Percentiles rank a stretch among this genome's conserved stretches.
These are phyloP conservation scores for Anastrepha obliqua DNA, from an alignment of 1,140 invertebrate species.

Conservation along the genomic window DNA sequence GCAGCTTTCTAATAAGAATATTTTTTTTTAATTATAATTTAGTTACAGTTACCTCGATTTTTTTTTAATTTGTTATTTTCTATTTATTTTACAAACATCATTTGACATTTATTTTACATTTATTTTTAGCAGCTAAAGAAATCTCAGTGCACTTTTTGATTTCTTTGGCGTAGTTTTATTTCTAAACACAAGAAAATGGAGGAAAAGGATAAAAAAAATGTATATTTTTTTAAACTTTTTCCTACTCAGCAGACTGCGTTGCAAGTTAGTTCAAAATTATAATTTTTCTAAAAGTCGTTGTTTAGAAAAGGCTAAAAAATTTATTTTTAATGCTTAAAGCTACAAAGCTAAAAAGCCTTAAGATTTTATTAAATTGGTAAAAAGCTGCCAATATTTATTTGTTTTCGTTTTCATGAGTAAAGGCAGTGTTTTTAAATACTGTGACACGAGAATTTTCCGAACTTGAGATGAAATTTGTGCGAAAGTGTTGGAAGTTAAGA, in stretches of 20 bases:
- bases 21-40: not conserved
- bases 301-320: not conserved
- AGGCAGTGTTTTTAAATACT: constrained; percentile 27
- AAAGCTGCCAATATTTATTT: not conserved
- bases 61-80: not conserved
- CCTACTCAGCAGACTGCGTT: not conserved
- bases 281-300: not conserved
- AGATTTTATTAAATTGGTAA: not conserved
- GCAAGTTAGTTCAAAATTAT: not conserved
- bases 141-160: constrained; percentile 48
- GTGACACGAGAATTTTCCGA: no score
- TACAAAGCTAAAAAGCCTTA: not conserved
- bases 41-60: not conserved
- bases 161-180: constrained; percentile 33
- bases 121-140: constrained; percentile 29
- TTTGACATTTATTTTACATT: not conserved
- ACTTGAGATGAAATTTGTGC: no score
- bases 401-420: not conserved
- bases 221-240: no score
- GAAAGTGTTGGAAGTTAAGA: no score
- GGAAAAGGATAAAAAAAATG: no score
- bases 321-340: not conserved
- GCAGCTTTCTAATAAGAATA: not conserved
- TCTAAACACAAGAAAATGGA: not conserved
- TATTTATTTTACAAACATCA: not conserved